phyloP scores from a whole-genome alignment of 92 coral and sea anemone species.

The Heteractis magnifica region DNA sequence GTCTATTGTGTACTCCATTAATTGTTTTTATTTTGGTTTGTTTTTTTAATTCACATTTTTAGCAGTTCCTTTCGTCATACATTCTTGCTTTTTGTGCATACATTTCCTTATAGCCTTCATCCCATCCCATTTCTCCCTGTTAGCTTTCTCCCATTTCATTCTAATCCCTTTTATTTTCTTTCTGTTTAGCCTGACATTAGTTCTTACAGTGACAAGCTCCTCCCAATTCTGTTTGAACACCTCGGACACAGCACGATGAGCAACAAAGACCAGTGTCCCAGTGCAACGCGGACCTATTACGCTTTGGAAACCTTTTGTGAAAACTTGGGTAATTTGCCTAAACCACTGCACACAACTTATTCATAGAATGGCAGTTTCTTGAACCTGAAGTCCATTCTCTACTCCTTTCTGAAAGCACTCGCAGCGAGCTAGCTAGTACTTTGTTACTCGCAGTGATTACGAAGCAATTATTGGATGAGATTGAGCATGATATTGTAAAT shows the following conservation, averaged over 20 bases:
- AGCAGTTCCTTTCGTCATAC: too few species aligned
- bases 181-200: slow-evolving; percentile 92
- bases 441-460: too few species aligned
- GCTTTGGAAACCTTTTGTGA: slow-evolving; percentile 99
- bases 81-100: not conserved
- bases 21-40: too few species aligned
- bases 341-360: not conserved
- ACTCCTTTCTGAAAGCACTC: too few species aligned
- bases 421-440: too few species aligned
- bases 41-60: too few species aligned
- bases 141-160: not conserved
- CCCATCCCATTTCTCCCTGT: not conserved
- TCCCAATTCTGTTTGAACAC: slow-evolving; percentile 86
- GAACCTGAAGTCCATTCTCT: too few species aligned
- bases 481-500: too few species aligned
- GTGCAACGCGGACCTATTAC: slow-evolving; percentile 86
- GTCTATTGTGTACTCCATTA: too few species aligned
- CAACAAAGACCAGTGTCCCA: slow-evolving; percentile 62
- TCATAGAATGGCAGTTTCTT: not conserved
- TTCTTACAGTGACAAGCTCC: slow-evolving; percentile 74
- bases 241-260: slow-evolving; percentile 70
- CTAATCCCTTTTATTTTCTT: not conserved
- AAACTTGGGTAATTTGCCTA: slow-evolving; percentile 69
- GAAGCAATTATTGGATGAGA: too few species aligned
- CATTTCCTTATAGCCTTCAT: too few species aligned